Percentiles rank a stretch among this genome's conserved stretches.
These are phyloP conservation scores for Metalampra italica DNA, from an alignment of 2,888 invertebrate genomes.

Conservation along the genomic window DNA sequence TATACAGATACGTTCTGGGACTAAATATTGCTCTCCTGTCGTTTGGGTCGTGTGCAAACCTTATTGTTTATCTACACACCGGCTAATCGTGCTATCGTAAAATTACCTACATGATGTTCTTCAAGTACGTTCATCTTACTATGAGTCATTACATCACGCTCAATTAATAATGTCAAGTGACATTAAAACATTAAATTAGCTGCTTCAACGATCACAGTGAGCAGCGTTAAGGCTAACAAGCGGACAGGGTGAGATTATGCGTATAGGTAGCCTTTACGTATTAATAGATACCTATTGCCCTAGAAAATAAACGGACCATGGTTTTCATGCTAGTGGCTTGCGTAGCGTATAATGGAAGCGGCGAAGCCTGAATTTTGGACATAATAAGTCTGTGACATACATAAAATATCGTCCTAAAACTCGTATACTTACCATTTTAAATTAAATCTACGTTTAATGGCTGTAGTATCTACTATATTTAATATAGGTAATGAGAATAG, in stretches of 20 bases:
- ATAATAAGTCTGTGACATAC: slow-evolving; percentile 10
- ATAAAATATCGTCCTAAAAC: neutral
- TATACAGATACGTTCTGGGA: too few species aligned
- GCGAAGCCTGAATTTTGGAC: slow-evolving; percentile 45
- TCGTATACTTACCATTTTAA: neutral
- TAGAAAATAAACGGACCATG: slow-evolving; percentile 68
- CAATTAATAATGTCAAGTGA: slow-evolving; percentile 21
- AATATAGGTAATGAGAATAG: neutral
- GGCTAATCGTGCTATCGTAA: too few species aligned
- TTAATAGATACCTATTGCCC: slow-evolving; percentile 67
- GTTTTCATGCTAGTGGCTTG: slow-evolving; percentile 56
- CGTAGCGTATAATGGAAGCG: slow-evolving; percentile 60
- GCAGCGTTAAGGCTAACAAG: slow-evolving; percentile 31
- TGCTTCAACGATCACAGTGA: slow-evolving; percentile 51
- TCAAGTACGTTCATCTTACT: too few species aligned
- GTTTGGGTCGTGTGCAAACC: too few species aligned
- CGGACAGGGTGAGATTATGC: slow-evolving; percentile 52
- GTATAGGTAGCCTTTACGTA: slow-evolving; percentile 65
- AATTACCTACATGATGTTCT: too few species aligned
- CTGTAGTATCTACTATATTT: neutral
- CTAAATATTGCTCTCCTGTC: too few species aligned
- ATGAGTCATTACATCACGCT: slow-evolving; percentile 4
- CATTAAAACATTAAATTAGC: slow-evolving; percentile 26
- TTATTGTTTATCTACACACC: too few species aligned
- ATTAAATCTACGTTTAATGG: neutral